Conservation (phyloP, 2,888 invertebrate genomes). For the Spicauda simplicius region DNA sequence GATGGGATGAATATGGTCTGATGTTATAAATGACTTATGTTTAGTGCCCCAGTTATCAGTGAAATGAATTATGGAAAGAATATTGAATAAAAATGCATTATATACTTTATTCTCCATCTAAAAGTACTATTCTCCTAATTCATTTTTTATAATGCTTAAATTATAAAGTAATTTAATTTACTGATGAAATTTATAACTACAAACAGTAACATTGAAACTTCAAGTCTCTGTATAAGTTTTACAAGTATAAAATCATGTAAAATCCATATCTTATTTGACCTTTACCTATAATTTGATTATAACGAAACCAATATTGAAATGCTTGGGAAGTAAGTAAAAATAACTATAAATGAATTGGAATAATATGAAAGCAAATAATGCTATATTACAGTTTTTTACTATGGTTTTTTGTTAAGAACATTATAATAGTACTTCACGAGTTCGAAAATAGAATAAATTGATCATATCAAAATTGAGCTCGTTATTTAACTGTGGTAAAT, state of each 20-base stretch:
- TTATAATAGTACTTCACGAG: neutral
- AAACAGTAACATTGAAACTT: too few relatives aligned
- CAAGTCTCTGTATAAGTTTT: too few relatives aligned
- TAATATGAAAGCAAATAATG: neutral
- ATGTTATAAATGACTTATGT: neutral
- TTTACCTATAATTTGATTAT: neutral
- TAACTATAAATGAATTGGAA: slow-evolving; percentile 9
- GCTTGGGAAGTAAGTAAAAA: neutral
- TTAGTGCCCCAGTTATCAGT: too few relatives aligned
- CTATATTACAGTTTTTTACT: neutral
- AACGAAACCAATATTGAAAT: neutral
- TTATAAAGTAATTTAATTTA: too few relatives aligned
- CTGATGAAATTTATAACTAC: too few relatives aligned
- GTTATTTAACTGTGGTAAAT: too few relatives aligned
- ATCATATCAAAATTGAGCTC: neutral
- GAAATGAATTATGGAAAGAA: neutral
- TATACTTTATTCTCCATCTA: too few relatives aligned
- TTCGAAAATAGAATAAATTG: neutral
- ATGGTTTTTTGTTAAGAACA: neutral
- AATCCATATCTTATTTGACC: too few relatives aligned
- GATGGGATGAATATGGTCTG: slow-evolving; percentile 9
- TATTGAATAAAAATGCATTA: neutral
- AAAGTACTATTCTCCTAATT: too few relatives aligned
- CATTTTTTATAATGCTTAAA: too few relatives aligned
- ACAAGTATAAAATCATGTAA: too few relatives aligned